These are phyloP conservation scores for Eurystomus glaucurus DNA, from an alignment of 2,797 vertebrate genomes.

Conservation along the genomic window DNA sequence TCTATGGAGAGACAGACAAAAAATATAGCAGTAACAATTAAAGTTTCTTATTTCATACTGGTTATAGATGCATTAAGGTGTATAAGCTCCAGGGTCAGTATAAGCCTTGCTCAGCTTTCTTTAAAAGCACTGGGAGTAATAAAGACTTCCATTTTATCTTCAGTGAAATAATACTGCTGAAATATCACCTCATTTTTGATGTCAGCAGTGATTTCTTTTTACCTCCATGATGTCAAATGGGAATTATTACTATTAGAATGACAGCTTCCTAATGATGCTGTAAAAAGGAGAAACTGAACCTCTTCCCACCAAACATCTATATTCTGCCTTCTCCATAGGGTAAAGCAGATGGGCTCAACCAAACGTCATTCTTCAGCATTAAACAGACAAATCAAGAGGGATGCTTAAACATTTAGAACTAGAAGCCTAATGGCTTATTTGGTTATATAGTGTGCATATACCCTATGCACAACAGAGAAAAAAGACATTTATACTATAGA, in stretches of 20 bases:
- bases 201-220: constrained; percentile 82
- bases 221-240: constrained; percentile 79
- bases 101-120: constrained; percentile 81
- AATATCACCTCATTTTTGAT: constrained; percentile 84
- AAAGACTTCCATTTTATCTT: constrained; percentile 82
- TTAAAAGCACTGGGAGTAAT: constrained; percentile 80
- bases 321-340: constrained; percentile 18
- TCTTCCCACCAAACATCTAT: constrained; percentile 58
- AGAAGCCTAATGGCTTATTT: constrained; percentile 4
- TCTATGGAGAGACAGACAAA: constrained; percentile 9
- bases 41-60: constrained; percentile 66
- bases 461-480: background rate
- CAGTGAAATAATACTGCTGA: constrained; percentile 80
- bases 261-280: constrained; percentile 77
- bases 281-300: constrained; percentile 64
- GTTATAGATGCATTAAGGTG: constrained; percentile 60
- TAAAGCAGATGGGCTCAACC: background rate
- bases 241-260: constrained; percentile 82
- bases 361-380: constrained; percentile 2
- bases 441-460: background rate
- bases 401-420: constrained; percentile 38
- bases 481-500: background rate
- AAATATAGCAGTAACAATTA: constrained; percentile 62
- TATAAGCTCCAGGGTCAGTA: constrained; percentile 74
- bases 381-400: constrained; percentile 63